Evolutionary conservation across 2,888 invertebrate genomes (phyloP).

Genomic region (Agriopis leucophaearia): DNA sequence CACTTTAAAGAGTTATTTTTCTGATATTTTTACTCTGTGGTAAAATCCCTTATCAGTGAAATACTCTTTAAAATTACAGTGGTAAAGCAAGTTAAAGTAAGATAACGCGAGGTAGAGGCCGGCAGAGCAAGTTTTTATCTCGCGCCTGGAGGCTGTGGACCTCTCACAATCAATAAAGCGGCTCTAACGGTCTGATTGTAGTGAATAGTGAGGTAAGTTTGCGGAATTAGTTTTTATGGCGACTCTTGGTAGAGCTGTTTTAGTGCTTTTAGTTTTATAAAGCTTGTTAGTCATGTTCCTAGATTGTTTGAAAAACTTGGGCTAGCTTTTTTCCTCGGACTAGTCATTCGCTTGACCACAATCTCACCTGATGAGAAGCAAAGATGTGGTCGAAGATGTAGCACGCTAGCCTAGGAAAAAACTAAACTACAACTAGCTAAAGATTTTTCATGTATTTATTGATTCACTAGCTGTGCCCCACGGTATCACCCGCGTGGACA

Average conservation of each 20-base stretch:
- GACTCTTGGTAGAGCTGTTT: constrained; percentile 11
- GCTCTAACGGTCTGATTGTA: constrained; percentile 37
- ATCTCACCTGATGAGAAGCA: no score
- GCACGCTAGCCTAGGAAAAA: no score
- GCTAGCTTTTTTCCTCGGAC: no score
- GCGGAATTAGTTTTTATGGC: constrained; percentile 24
- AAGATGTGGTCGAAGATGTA: no score
- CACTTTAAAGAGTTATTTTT: not conserved
- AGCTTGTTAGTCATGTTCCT: constrained; percentile 1
- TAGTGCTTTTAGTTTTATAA: constrained; percentile 24
- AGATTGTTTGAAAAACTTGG: not conserved
- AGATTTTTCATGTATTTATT: no score
- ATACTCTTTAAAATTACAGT: constrained; percentile 49
- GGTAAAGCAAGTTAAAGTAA: constrained; percentile 31
- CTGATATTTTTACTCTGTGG: constrained; percentile 25
- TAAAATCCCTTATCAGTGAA: constrained; percentile 66
- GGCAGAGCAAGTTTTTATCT: constrained; percentile 75
- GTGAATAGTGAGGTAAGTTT: constrained; percentile 36
- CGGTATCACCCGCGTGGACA: no score
- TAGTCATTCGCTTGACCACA: no score
- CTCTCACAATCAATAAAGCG: constrained; percentile 54
- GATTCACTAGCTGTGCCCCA: no score
- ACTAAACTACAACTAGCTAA: no score
- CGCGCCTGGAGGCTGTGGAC: constrained; percentile 62
- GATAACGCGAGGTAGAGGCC: constrained; percentile 21